A percentile compares a stretch with the other conserved stretches of the same genome.
Conservation (phyloP, 2,113 vertebrate genomes). For the Apaloderma vittatum region DNA sequence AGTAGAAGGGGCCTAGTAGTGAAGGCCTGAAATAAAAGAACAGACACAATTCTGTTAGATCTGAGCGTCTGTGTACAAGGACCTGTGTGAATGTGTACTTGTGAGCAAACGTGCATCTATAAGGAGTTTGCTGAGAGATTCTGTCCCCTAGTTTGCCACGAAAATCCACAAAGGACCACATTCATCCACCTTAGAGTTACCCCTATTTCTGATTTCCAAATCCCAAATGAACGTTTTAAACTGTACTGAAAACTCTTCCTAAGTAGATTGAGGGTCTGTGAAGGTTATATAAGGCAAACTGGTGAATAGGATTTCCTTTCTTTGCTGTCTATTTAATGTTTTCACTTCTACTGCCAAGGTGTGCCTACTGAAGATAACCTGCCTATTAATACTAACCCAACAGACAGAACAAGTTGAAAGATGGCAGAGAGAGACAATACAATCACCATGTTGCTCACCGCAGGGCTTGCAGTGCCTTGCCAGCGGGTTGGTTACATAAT, state of each 20-base stretch:
- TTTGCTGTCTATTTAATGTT: background rate
- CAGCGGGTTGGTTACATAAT: background rate
- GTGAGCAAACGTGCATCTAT: fast-evolving
- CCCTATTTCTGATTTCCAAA: background rate
- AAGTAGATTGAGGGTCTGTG: background rate
- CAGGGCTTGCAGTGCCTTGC: background rate
- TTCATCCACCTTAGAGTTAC: background rate
- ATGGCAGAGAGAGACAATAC: background rate
- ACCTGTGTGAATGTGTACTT: background rate
- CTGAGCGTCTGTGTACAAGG: fast-evolving
- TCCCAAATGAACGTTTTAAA: background rate
- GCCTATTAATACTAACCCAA: background rate
- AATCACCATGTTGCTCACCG: background rate
- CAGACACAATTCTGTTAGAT: fast-evolving
- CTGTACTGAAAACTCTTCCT: background rate
- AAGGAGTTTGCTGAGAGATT: background rate
- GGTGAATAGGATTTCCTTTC: background rate
- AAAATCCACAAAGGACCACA: background rate
- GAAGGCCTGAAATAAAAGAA: background rate
- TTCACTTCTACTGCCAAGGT: background rate
- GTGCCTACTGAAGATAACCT: background rate
- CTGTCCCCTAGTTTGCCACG: fast-evolving
- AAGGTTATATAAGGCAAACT: background rate
- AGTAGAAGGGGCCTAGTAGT: background rate
- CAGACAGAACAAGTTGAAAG: background rate